Conservation (phyloP, 1,140 invertebrate genomes). For the Bombus cullumanus region DNA sequence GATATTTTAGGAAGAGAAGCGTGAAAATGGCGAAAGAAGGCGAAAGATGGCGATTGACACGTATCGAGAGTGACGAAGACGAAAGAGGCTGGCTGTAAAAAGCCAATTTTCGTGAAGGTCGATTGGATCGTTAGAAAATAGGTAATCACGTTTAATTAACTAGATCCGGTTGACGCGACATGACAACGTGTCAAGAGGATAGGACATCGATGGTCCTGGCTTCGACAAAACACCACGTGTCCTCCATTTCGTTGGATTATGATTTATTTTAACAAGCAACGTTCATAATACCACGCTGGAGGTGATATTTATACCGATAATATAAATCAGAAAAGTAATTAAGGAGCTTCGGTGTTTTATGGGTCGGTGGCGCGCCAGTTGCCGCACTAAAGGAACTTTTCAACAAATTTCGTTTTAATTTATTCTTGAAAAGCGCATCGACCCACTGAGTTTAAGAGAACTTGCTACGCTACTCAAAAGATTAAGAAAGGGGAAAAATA, state of each 20-base stretch:
- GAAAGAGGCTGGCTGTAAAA: slow-evolving; percentile 36
- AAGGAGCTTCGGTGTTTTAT: slow-evolving; percentile 45
- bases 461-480: background rate
- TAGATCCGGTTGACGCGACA: slow-evolving; percentile 2
- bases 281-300: background rate
- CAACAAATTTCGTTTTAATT: slow-evolving; percentile 51
- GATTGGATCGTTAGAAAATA: slow-evolving; percentile 37
- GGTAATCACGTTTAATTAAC: slow-evolving; percentile 64
- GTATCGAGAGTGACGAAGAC: slow-evolving; percentile 51
- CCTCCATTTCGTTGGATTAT: background rate
- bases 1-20: background rate
- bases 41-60: slow-evolving; percentile 7
- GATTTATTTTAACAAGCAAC: slow-evolving; percentile 6
- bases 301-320: slow-evolving; percentile 32
- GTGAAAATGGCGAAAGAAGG: slow-evolving; percentile 1
- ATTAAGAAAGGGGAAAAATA: no score
- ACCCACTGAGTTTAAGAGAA: background rate
- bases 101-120: slow-evolving; percentile 57
- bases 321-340: slow-evolving; percentile 43
- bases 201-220: background rate
- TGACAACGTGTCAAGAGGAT: slow-evolving; percentile 23
- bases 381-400: slow-evolving; percentile 21
- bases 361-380: background rate
- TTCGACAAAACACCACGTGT: background rate
- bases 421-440: slow-evolving; percentile 29